A percentile compares a stretch with the other conserved stretches of the same genome.
Evolutionary conservation across 2,888 invertebrate genomes (phyloP).

Genomic region (Incurvaria masculella): DNA sequence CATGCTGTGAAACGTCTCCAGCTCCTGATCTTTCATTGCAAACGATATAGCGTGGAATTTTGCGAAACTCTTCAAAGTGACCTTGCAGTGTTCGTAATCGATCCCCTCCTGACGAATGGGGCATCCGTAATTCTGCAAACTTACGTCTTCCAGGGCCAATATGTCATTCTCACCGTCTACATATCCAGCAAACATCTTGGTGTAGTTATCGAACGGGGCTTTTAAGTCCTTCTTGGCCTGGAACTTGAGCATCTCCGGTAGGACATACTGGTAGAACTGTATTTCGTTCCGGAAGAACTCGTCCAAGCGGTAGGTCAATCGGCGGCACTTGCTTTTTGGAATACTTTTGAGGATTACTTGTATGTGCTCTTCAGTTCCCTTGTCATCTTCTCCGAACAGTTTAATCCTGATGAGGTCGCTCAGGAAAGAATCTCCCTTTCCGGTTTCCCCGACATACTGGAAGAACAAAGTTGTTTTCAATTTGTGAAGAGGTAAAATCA

Average conservation of each 20-base stretch:
- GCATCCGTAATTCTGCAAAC: constrained; percentile 36
- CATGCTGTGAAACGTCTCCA: constrained; percentile 42
- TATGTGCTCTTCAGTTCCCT: constrained; percentile 27
- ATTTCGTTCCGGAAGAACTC: constrained; percentile 72
- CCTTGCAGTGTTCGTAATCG: constrained; percentile 44
- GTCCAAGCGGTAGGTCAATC: constrained; percentile 60
- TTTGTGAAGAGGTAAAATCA: no score
- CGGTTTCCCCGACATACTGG: constrained; percentile 42
- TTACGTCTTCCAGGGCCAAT: constrained; percentile 55
- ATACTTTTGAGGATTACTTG: constrained; percentile 65
- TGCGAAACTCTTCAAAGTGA: constrained; percentile 51
- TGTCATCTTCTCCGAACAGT: constrained; percentile 41
- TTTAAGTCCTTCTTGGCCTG: constrained; percentile 31
- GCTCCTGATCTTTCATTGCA: constrained; percentile 55
- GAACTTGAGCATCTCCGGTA: constrained; percentile 44
- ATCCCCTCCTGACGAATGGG: constrained; percentile 48
- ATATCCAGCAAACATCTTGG: constrained; percentile 39
- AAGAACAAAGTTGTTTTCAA: no score
- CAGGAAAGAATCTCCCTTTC: constrained; percentile 69
- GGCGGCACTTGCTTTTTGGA: constrained; percentile 59
- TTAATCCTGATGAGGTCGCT: constrained; percentile 61
- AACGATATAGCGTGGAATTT: constrained; percentile 59
- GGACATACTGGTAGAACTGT: constrained; percentile 57
- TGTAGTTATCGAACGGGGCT: constrained; percentile 52
- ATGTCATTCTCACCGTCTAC: constrained; percentile 56